Evolutionary conservation across 92 coral and sea anemone species (phyloP), one percentile per base, ranked within the genome.

Genomic region (Epizoanthus stellaris): DNA sequence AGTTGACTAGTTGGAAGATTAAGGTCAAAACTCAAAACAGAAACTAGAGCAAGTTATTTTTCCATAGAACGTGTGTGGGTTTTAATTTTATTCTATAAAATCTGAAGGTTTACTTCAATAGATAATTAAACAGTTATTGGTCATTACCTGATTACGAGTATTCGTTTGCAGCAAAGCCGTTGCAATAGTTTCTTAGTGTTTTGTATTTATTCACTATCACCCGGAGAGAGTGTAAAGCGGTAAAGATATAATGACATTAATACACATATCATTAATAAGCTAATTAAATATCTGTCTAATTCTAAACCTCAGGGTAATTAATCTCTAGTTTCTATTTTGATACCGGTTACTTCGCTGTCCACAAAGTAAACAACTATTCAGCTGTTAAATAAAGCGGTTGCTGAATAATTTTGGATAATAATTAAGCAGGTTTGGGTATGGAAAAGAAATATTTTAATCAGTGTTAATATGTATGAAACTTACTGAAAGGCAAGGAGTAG

Each of bases 281-380:
- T 79, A 79, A 63, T 63, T 13, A 62, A 63, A 11, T n/a, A 19
- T 39, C 57, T 62, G 43, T 62, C 56, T 10, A 52, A 9, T 52
- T 52, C 56, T 1, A 64, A 43, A 20, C 21, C 72, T 4, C 30
- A n/a, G 34, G 83, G 65, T 62, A 40, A 60, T 62, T 34, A 52
- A 52, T 75, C 63, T 62, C 82, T 77, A 60, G 19, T 38, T 38
- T 38, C 67, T n/a, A 21, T 16, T 15, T 30, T 54, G 47, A 53
- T 70, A 70, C 82, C 66, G 14, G 45, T 58, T 12, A 20, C 70
- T 59, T 79, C 30, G 67, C 67, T 42, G 54, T 25, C 62, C 82
- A 36, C 25, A 76, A 60, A 45, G 45, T 4, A 21, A 34, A 42
- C 34, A 45, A n/a, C 17, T 72, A 19, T 72, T 43, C 47, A 72